A percentile compares a stretch with the other conserved stretches of the same genome.
Evolutionary conservation across 2,888 invertebrate genomes (phyloP).

Genomic region (Dromius quadrimaculatus): DNA sequence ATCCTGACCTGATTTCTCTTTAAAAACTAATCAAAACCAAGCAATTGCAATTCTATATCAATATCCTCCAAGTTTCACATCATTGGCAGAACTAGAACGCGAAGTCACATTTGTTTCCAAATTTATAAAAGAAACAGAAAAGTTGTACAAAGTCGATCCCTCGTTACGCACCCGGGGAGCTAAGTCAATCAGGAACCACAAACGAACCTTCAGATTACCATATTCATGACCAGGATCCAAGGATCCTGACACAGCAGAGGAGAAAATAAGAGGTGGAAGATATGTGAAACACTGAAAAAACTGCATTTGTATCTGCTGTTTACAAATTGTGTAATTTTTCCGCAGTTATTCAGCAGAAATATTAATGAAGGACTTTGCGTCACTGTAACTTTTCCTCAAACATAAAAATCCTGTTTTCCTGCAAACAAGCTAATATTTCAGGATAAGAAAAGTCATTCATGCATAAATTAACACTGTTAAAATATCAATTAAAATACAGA

Average conservation of each 20-base stretch:
- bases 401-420: background rate
- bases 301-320: too few relatives aligned
- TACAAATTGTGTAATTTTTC: too few relatives aligned
- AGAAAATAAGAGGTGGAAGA: too few relatives aligned
- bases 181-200: slow-evolving; percentile 52
- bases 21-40: too few relatives aligned
- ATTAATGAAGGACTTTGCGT: background rate
- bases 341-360: too few relatives aligned
- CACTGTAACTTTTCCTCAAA: background rate
- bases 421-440: slow-evolving; percentile 7
- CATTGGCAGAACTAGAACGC: slow-evolving; percentile 39
- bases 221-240: slow-evolving; percentile 43
- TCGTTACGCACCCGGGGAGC: slow-evolving; percentile 34
- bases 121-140: slow-evolving; percentile 45
- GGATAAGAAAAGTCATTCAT: slow-evolving; percentile 17
- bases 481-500: slow-evolving; percentile 33
- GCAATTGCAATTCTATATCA: too few relatives aligned
- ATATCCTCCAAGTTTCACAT: slow-evolving; percentile 10
- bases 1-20: too few relatives aligned
- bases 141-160: slow-evolving; percentile 33
- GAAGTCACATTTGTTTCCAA: slow-evolving; percentile 42
- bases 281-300: too few relatives aligned
- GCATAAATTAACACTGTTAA: background rate
- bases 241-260: background rate
- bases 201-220: slow-evolving; percentile 51